A percentile compares a stretch with the other conserved stretches of the same genome.
phyloP scores from a whole-genome alignment of 2,888 invertebrate species.

The Xanthorhoe designata region DNA sequence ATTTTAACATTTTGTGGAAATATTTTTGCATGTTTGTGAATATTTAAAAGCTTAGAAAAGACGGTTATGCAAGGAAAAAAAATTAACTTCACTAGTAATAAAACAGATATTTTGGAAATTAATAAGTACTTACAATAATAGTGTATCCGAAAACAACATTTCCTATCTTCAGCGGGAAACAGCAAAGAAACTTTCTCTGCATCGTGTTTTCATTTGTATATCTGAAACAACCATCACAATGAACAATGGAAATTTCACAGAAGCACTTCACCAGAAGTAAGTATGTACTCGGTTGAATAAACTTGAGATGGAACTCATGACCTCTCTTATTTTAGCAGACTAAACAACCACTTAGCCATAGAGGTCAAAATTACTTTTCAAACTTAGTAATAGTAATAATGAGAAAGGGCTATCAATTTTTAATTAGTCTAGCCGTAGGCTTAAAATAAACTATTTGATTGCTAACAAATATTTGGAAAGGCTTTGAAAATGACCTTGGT shows the following conservation, averaged over 20 bases:
- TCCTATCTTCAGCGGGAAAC: constrained; percentile 76
- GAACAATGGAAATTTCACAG: neutral
- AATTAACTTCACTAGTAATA: too few relatives aligned
- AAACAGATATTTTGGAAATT: neutral
- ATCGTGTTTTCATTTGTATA: constrained; percentile 67
- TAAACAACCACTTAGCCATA: constrained; percentile 17
- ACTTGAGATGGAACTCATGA: constrained; percentile 8
- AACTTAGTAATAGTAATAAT: neutral
- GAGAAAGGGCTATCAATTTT: constrained; percentile 1
- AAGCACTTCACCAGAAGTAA: neutral
- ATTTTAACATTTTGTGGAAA: too few relatives aligned
- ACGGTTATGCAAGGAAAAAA: too few relatives aligned
- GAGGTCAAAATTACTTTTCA: constrained; percentile 2
- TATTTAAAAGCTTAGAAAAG: too few relatives aligned
- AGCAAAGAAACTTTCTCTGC: constrained; percentile 80
- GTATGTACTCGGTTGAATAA: neutral
- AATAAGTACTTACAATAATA: constrained; percentile 69
- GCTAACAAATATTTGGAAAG: neutral
- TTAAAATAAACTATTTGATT: neutral
- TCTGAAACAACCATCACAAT: constrained; percentile 57
- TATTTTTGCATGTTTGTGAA: too few relatives aligned
- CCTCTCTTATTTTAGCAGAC: constrained; percentile 1
- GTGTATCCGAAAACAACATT: constrained; percentile 79
- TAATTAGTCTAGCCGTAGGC: constrained; percentile 1
- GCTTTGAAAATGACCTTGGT: neutral